Conservation (phyloP, 2,797 vertebrate species). For the Miichthys miiuy region DNA sequence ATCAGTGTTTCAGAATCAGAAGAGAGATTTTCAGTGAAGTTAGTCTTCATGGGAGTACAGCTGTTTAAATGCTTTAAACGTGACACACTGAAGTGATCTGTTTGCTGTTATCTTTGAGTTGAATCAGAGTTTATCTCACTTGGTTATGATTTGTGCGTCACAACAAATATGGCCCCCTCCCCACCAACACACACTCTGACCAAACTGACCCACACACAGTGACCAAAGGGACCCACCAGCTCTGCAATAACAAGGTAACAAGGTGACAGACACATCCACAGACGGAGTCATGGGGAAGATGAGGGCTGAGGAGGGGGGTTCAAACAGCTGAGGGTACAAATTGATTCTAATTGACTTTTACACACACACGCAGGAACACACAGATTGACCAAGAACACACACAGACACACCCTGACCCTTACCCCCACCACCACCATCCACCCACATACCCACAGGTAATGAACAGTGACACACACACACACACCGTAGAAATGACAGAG, state of each 20-base stretch:
- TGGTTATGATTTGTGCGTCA: not conserved
- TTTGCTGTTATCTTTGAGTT: not conserved
- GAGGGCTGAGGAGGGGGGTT: conserved; percentile 22
- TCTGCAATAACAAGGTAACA: conserved; percentile 73
- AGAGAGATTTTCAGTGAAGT: not conserved
- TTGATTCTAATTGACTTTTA: conserved; percentile 81
- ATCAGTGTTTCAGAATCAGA: not conserved
- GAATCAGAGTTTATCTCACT: not conserved
- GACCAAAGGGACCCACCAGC: conserved; percentile 76
- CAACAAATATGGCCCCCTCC: not conserved
- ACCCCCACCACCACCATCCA: conserved; percentile 20
- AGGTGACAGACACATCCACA: conserved; percentile 47
- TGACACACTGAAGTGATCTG: not conserved
- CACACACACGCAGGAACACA: conserved; percentile 44
- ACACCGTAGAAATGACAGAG: conserved; percentile 69
- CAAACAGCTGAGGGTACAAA: conserved; percentile 85
- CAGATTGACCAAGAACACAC: conserved; percentile 64
- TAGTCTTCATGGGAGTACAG: not conserved
- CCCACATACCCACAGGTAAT: conserved; percentile 60
- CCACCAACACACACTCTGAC: conserved; percentile 21
- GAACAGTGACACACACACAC: conserved; percentile 60
- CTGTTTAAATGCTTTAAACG: not conserved
- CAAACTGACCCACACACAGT: conserved; percentile 75
- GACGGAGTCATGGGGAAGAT: conserved; percentile 39
- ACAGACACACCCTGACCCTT: conserved; percentile 64